Conservation (phyloP, 2,113 vertebrate genomes). For the Meles meles region DNA sequence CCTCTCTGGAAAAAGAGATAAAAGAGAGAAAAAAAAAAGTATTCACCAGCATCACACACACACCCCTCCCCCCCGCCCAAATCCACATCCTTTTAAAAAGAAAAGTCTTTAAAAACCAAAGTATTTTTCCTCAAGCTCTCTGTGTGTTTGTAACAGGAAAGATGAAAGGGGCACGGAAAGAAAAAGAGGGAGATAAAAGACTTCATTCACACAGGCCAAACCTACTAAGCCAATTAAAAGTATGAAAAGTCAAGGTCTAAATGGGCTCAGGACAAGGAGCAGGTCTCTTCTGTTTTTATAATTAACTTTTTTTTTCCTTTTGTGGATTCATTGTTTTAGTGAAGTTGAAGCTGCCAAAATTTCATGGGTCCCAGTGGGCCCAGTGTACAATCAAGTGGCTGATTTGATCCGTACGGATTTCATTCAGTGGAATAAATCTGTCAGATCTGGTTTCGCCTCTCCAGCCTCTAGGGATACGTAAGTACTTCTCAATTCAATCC, state of each 20-base stretch:
- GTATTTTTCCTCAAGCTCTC: conserved; percentile 74
- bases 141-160: conserved; percentile 75
- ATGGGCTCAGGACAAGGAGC: conserved; percentile 77
- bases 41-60: conserved; percentile 75
- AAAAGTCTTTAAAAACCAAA: conserved; percentile 75
- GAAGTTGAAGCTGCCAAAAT: conserved; percentile 45
- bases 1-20: conserved; percentile 87
- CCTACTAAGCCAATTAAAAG: conserved; percentile 82
- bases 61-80: conserved; percentile 45
- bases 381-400: conserved; percentile 26
- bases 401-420: conserved; percentile 45
- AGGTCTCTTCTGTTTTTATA: conserved; percentile 73
- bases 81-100: conserved; percentile 65
- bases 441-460: conserved; percentile 70
- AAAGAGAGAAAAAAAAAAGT: conserved; percentile 65
- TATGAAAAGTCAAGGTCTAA: conserved; percentile 81
- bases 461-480: conserved; percentile 66
- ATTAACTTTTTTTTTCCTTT: conserved; percentile 59
- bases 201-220: conserved; percentile 79
- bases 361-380: conserved; percentile 72
- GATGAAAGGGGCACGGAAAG: conserved; percentile 76
- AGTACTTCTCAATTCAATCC: conserved; percentile 80
- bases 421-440: conserved; percentile 65
- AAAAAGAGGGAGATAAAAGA: conserved; percentile 77
- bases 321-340: conserved; percentile 45